Conservation (phyloP, 2,888 invertebrate species). For the Anthophora plumipes region DNA sequence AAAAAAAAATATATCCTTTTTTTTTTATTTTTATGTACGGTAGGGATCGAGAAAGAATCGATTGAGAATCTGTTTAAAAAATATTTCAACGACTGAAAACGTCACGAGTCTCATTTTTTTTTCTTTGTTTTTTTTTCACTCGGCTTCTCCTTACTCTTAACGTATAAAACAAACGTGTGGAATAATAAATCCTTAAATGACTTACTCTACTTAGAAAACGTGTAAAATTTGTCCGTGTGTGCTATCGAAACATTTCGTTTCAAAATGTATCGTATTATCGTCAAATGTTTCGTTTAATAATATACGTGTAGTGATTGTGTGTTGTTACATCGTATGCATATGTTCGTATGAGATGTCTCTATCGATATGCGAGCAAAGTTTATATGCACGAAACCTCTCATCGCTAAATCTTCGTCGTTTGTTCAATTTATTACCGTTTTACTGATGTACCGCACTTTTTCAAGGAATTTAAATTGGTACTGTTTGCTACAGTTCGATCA, state of each 20-base stretch:
- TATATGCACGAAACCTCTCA: constrained; percentile 23
- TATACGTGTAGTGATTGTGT: neutral
- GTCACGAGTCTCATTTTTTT: neutral
- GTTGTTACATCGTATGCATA: neutral
- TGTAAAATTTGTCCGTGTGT: constrained; percentile 57
- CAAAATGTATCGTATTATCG: neutral
- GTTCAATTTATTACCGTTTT: constrained; percentile 29
- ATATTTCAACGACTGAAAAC: neutral
- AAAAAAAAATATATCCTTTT: too few species aligned
- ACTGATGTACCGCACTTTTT: constrained; percentile 1
- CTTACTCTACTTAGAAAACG: constrained; percentile 65
- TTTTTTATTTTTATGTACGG: neutral
- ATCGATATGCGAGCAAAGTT: neutral
- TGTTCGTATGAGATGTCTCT: neutral
- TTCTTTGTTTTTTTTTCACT: neutral
- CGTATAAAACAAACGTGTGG: constrained; percentile 25
- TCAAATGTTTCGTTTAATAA: neutral
- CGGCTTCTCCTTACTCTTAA: neutral
- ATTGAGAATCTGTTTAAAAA: constrained; percentile 1
- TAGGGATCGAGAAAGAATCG: neutral
- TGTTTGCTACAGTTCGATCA: constrained; percentile 29
- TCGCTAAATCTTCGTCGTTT: constrained; percentile 24
- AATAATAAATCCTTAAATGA: constrained; percentile 25
- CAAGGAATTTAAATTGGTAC: constrained; percentile 47
- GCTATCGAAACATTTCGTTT: neutral